A percentile compares a stretch with the other conserved stretches of the same genome.
Conservation (phyloP, 2,113 vertebrate species). For the Ailuropoda melanoleuca region DNA sequence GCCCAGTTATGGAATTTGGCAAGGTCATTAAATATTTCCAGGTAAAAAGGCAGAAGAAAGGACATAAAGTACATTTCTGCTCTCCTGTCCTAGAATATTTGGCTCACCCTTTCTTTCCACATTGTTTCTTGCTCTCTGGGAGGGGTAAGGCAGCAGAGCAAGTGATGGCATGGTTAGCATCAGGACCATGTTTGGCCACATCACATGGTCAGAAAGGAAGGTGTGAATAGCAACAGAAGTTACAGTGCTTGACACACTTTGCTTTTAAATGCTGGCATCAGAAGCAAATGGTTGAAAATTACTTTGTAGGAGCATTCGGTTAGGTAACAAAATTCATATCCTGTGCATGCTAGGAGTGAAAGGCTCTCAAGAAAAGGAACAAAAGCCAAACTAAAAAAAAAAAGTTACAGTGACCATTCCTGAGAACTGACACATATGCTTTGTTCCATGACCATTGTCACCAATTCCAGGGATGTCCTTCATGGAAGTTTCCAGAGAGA, state of each 20-base stretch:
- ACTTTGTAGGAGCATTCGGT: conserved; percentile 86
- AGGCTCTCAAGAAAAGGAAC: conserved; percentile 85
- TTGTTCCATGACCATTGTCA: conserved; percentile 99
- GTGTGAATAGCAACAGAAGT: conserved; percentile 80
- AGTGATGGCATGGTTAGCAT: conserved; percentile 67
- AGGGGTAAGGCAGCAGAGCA: conserved; percentile 61
- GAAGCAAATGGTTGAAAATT: conserved; percentile 82
- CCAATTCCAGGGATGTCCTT: conserved; percentile 99
- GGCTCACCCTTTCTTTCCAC: conserved; percentile 76
- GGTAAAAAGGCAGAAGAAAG: conserved; percentile 81
- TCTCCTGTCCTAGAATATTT: conserved; percentile 66
- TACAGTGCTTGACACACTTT: conserved; percentile 79
- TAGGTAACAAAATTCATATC: conserved; percentile 87
- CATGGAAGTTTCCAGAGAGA: conserved; percentile 93
- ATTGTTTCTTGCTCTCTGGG: conserved; percentile 75
- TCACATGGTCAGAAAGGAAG: conserved; percentile 81
- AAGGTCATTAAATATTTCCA: conserved; percentile 75
- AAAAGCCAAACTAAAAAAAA: conserved; percentile 86
- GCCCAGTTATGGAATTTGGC: conserved; percentile 69
- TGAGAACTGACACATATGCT: conserved; percentile 98
- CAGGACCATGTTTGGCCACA: conserved; percentile 76
- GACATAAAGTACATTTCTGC: conserved; percentile 64
- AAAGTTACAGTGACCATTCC: conserved; percentile 91
- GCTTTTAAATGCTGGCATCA: conserved; percentile 87
- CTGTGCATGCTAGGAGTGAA: conserved; percentile 89